phyloP scores from a whole-genome alignment of 2,888 invertebrate species.

The Proisotoma minuta region DNA sequence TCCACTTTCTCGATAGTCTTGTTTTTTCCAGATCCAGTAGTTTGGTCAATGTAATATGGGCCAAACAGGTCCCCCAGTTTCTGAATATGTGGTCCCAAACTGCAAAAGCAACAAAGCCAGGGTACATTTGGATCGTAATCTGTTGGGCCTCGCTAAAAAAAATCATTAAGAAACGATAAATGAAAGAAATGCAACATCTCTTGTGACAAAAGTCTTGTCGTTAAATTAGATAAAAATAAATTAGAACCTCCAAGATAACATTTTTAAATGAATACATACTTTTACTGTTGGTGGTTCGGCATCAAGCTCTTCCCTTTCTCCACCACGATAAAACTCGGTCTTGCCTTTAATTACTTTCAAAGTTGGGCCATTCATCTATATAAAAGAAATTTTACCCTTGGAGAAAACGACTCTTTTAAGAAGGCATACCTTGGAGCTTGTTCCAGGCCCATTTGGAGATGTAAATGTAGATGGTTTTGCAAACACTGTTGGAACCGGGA shows the following conservation, averaged over 20 bases:
- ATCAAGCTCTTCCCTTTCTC: constrained; percentile 41
- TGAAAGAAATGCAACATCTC: background rate
- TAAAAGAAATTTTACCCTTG: constrained; percentile 8
- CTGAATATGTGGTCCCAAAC: constrained; percentile 36
- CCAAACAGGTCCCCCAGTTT: constrained; percentile 46
- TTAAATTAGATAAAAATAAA: background rate
- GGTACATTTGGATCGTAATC: constrained; percentile 37
- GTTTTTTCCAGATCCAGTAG: constrained; percentile 19
- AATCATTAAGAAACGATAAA: background rate
- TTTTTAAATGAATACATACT: constrained; percentile 13
- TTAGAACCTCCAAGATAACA: background rate
- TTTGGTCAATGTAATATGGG: constrained; percentile 38
- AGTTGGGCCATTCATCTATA: constrained; percentile 31
- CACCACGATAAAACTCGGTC: constrained; percentile 38
- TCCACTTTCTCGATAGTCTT: constrained; percentile 27
- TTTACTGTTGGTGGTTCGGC: constrained; percentile 24
- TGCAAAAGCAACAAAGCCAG: constrained; percentile 45
- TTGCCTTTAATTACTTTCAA: constrained; percentile 34
- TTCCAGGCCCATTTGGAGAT: background rate
- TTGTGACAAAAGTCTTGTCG: background rate
- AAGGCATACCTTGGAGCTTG: background rate
- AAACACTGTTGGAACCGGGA: constrained; percentile 25
- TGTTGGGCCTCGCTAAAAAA: constrained; percentile 19
- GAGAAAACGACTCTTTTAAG: too few species aligned
- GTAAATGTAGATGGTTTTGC: constrained; percentile 11